These are phyloP conservation scores for Prochilodus magdalenae DNA, from an alignment of 2,113 vertebrate species.

Conservation along the genomic window DNA sequence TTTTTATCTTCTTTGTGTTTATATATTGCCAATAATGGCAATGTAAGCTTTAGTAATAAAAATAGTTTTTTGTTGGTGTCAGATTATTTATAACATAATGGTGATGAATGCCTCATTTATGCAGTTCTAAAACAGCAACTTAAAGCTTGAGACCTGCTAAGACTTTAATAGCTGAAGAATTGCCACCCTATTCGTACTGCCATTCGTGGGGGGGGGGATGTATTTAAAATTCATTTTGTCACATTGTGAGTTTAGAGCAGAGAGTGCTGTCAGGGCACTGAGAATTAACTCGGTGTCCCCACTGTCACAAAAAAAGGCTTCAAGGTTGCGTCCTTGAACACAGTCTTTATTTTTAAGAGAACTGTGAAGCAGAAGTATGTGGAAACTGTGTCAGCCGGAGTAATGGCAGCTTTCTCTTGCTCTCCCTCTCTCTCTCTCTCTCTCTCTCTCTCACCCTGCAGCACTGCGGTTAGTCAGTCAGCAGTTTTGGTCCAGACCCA, in stretches of 20 bases:
- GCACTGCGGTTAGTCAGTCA: slow-evolving; percentile 72
- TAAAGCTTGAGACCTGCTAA: too few relatives aligned
- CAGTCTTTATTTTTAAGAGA: slow-evolving; percentile 55
- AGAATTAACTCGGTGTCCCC: slow-evolving; percentile 2
- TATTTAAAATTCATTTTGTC: slow-evolving; percentile 42
- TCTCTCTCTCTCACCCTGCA: slow-evolving; percentile 58
- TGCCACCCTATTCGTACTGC: background rate
- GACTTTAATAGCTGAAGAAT: background rate
- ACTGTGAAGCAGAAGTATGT: slow-evolving; percentile 67
- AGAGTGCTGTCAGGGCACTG: background rate
- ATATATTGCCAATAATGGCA: too few relatives aligned
- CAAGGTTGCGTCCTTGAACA: slow-evolving; percentile 43
- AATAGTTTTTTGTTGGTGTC: too few relatives aligned
- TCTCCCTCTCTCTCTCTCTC: slow-evolving; percentile 51
- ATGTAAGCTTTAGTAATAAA: too few relatives aligned
- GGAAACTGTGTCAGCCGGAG: slow-evolving; percentile 73
- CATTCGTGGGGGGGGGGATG: background rate
- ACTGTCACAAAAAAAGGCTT: background rate
- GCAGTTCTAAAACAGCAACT: too few relatives aligned
- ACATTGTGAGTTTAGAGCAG: background rate
- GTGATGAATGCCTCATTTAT: too few relatives aligned
- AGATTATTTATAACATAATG: too few relatives aligned
- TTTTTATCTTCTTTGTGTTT: too few relatives aligned
- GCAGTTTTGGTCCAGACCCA: slow-evolving; percentile 72
- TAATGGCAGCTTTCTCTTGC: slow-evolving; percentile 57